These are phyloP conservation scores for Aleiodes alternator DNA, from an alignment of 2,888 invertebrate genomes.

Conservation along the genomic window DNA sequence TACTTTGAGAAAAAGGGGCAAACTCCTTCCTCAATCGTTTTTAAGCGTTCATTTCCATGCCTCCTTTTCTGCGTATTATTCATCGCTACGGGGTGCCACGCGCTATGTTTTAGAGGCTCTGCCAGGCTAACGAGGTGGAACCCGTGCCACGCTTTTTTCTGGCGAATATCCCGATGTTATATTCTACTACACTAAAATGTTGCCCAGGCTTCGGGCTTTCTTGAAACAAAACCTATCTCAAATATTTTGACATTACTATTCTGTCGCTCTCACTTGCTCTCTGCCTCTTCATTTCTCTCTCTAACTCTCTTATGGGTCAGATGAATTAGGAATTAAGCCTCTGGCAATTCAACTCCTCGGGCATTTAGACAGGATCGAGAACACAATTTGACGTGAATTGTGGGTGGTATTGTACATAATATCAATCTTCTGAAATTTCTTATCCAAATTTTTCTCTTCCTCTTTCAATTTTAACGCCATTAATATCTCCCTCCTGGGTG, in stretches of 20 bases:
- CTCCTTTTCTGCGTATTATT: constrained; percentile 28
- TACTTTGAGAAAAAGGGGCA: background rate
- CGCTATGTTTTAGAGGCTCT: constrained; percentile 24
- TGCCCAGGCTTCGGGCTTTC: background rate
- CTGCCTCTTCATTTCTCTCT: constrained; percentile 10
- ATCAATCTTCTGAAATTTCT: constrained; percentile 31
- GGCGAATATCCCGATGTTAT: constrained; percentile 10
- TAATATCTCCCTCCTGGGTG: constrained; percentile 51
- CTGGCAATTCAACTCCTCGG: constrained; percentile 23
- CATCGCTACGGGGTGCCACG: constrained; percentile 29
- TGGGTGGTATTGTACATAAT: constrained; percentile 57
- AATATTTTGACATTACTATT: constrained; percentile 62
- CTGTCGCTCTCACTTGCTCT: background rate
- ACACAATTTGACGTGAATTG: constrained; percentile 53
- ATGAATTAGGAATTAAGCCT: constrained; percentile 34
- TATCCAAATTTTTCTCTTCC: constrained; percentile 31
- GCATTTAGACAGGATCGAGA: constrained; percentile 49
- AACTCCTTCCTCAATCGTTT: constrained; percentile 22
- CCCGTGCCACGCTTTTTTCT: constrained; percentile 29
- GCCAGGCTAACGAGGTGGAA: constrained; percentile 34
- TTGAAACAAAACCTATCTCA: constrained; percentile 60
- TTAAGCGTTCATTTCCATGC: constrained; percentile 33
- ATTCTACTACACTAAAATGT: background rate
- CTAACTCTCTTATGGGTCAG: background rate
- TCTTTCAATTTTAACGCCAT: constrained; percentile 58